Evolutionary conservation across 2,888 invertebrate species (phyloP).

Genomic region (Himalopsyche anomala): DNA sequence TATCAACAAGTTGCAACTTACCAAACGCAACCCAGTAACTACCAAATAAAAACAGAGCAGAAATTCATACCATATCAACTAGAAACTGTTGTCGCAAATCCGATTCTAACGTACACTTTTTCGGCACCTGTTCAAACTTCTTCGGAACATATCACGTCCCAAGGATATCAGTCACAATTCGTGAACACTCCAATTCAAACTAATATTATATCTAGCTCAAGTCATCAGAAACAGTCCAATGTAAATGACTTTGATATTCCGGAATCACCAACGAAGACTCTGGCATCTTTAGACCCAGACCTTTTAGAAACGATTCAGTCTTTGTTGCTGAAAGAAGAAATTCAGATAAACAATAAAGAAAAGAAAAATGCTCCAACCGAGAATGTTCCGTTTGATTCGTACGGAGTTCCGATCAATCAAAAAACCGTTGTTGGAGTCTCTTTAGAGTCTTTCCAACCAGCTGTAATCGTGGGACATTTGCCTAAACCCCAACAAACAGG

Average conservation of each 20-base stretch:
- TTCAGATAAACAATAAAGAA: slow-evolving; percentile 44
- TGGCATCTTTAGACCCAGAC: slow-evolving; percentile 30
- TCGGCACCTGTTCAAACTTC: background rate
- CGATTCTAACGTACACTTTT: background rate
- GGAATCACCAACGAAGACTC: background rate
- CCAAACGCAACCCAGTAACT: background rate
- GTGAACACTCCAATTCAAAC: background rate
- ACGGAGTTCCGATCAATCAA: slow-evolving; percentile 51
- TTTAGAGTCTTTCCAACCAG: slow-evolving; percentile 41
- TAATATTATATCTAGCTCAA: background rate
- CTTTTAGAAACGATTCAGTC: slow-evolving; percentile 45
- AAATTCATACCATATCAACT: background rate
- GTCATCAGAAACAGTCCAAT: background rate
- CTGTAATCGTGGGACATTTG: background rate
- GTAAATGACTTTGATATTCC: background rate
- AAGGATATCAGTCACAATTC: background rate
- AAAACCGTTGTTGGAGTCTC: slow-evolving; percentile 47
- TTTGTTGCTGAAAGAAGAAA: slow-evolving; percentile 51
- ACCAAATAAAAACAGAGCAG: background rate
- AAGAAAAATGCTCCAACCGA: slow-evolving; percentile 24
- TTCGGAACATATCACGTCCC: background rate
- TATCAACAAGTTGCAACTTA: background rate
- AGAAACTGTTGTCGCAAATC: background rate
- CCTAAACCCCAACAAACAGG: background rate
- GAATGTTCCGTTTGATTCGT: slow-evolving; percentile 48